Conservation (phyloP, 1,140 invertebrate species). For the Drosophila ambigua region DNA sequence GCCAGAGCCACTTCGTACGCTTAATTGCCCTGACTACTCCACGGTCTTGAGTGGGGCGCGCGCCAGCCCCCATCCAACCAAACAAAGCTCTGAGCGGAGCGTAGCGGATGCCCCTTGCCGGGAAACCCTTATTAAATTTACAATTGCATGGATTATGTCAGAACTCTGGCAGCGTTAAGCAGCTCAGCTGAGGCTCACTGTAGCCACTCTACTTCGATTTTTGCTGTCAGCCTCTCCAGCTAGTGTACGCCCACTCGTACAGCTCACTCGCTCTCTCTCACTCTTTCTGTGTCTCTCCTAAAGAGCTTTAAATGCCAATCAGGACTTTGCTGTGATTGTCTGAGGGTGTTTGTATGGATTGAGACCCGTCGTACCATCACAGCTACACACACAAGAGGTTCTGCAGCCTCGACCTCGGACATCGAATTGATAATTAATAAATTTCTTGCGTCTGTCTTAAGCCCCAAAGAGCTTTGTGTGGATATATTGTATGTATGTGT, state of each 20-base stretch:
- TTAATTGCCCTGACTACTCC: conserved; percentile 66
- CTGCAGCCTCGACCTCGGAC: conserved; percentile 33
- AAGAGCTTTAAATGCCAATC: conserved; percentile 81
- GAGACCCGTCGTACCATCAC: neutral
- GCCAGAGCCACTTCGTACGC: conserved; percentile 20
- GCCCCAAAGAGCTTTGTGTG: conserved; percentile 13
- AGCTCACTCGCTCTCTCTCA: conserved; percentile 31
- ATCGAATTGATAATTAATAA: conserved; percentile 72
- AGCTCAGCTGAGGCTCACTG: conserved; percentile 76
- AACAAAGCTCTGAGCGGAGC: conserved; percentile 21
- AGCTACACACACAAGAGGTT: conserved; percentile 3
- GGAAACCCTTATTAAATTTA: conserved; percentile 74
- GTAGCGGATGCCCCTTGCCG: conserved; percentile 11
- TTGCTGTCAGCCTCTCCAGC: conserved; percentile 57
- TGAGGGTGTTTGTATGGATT: conserved; percentile 24
- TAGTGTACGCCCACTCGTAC: conserved; percentile 3
- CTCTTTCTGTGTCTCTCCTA: conserved; percentile 34
- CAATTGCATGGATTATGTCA: conserved; percentile 80
- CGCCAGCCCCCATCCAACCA: conserved; percentile 20
- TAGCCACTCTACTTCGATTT: conserved; percentile 77
- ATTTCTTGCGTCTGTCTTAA: conserved; percentile 58
- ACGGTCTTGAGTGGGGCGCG: conserved; percentile 17
- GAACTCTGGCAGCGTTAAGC: conserved; percentile 72
- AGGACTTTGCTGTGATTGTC: conserved; percentile 64
- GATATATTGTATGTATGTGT: conserved; percentile 4